phyloP scores from a whole-genome alignment of 2,888 invertebrate species.

The Apamea sordens region DNA sequence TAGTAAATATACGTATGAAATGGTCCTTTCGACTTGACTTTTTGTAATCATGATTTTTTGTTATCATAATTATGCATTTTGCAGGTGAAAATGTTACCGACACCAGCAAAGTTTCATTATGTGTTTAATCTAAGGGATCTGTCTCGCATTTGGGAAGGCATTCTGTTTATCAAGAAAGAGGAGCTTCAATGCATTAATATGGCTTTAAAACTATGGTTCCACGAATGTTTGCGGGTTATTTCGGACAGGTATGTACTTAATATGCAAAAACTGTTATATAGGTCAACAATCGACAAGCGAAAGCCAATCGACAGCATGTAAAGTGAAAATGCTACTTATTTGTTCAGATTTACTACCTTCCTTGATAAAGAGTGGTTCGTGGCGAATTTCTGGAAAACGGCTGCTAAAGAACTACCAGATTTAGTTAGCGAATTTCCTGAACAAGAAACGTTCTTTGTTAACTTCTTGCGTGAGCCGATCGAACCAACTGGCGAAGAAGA shows the following conservation, averaged over 20 bases:
- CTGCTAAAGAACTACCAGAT: constrained; percentile 89
- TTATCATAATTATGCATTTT: background rate
- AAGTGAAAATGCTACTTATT: background rate
- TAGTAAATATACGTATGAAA: background rate
- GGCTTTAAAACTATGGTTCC: constrained; percentile 95
- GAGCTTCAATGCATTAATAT: constrained; percentile 91
- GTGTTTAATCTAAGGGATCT: constrained; percentile 97
- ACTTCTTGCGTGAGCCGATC: constrained; percentile 95
- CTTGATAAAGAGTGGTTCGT: constrained; percentile 93
- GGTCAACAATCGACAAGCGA: too few relatives aligned
- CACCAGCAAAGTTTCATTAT: constrained; percentile 98
- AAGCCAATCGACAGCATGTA: background rate
- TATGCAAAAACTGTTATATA: too few relatives aligned
- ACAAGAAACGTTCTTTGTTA: constrained; percentile 94
- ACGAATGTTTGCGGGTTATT: constrained; percentile 96
- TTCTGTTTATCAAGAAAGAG: constrained; percentile 92
- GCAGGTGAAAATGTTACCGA: constrained; percentile 95
- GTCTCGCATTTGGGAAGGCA: constrained; percentile 97
- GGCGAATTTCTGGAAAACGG: constrained; percentile 91
- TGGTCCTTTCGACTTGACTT: background rate
- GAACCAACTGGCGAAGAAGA: constrained; percentile 95
- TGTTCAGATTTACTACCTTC: constrained; percentile 83
- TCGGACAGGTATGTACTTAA: constrained; percentile 92
- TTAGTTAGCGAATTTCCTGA: constrained; percentile 86
- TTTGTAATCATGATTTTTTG: background rate